Base-by-base conservation (phyloP, 2,113 vertebrate genomes). In the Mohoua ochrocephala region DNA sequence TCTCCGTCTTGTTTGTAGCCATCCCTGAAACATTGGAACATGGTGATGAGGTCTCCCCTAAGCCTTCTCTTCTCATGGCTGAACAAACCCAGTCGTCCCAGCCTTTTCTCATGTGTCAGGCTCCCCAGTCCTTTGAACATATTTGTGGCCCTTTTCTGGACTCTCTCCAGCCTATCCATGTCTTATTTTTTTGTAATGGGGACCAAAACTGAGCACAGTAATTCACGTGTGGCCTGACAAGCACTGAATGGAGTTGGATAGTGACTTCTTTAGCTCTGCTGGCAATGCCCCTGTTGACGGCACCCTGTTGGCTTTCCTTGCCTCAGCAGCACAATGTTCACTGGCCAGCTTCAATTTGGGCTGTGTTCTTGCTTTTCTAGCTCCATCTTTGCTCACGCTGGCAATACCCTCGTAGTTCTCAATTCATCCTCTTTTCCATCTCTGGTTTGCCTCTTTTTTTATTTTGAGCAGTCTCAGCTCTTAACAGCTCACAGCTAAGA, bases 381-480 rank as follows among this genome's bases (percentile, higher is more conserved):
- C 10, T 82, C 11, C 14, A 41, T 54, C 37, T 53, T 11, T 53
- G 20, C 24, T 47, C 7, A 7, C 0, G 1, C 28, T 67, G 28
- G 5, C 10, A 53, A 15, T 24, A 44, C 20, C 6, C 30, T 68
- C 0, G 0, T 13, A 24, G 13, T 9, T 12, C n/a, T 82, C n/a
- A 45, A 7, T 15, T 53, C 6, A 18, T 53, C 39, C n/a, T 68
- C n/a, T 35, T 68, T 35, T 47, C 53, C 8, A 7, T 39, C 30
- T n/a, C 53, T 41, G 24, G 7, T 39, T 52, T 68, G 6, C 20
- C 8, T 45, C 20, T 73, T 15, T 26, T 60, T 68, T 45, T 47
- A 11, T 26, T 68, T 60, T 68, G 24, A 27, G 16, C 11, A 45
- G 45, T 10, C 39, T 60, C n/a, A 60, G 33, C 10, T 2, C n/a